Evolutionary conservation across 1,140 invertebrate genomes (phyloP).

Genomic region (Radopholus similis): DNA sequence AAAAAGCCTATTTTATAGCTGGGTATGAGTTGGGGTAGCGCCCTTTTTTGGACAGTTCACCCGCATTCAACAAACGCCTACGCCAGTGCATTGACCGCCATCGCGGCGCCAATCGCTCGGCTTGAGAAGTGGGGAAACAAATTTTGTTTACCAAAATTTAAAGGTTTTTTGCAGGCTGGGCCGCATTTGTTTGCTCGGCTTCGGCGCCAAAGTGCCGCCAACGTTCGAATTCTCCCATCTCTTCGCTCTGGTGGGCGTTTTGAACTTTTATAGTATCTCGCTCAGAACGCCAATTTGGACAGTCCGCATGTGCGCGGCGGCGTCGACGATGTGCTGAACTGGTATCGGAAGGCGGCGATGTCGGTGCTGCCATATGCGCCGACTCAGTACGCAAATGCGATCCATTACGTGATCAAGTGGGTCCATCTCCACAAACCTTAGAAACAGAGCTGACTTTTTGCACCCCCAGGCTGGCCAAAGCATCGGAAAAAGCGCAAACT

Average conservation of each 20-base stretch:
- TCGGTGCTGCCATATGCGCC: conserved; percentile 39
- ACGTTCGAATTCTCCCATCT: conserved; percentile 40
- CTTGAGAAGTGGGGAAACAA: conserved; percentile 22
- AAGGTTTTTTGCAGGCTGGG: conserved; percentile 28
- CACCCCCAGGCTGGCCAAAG: conserved; percentile 43
- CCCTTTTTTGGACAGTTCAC: conserved; percentile 24
- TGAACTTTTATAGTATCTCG: neutral
- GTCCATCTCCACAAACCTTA: neutral
- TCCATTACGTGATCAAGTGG: conserved; percentile 46
- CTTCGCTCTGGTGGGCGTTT: conserved; percentile 34
- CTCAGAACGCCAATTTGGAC: conserved; percentile 32
- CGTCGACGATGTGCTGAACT: conserved; percentile 18
- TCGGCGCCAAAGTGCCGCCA: conserved; percentile 45
- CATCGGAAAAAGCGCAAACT: conserved; percentile 5
- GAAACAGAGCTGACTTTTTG: neutral
- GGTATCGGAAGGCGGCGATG: conserved; percentile 37
- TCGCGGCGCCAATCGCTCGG: conserved; percentile 21
- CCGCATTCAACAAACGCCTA: conserved; percentile 38
- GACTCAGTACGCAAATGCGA: conserved; percentile 40
- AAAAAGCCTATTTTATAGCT: too few relatives aligned
- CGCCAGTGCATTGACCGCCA: conserved; percentile 17
- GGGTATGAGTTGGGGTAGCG: too few relatives aligned
- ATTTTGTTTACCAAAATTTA: neutral
- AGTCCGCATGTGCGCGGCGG: conserved; percentile 42
- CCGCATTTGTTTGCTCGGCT: conserved; percentile 42